phyloP scores from a whole-genome alignment of 2,888 invertebrate genomes.

The Leptopilina syphax region DNA sequence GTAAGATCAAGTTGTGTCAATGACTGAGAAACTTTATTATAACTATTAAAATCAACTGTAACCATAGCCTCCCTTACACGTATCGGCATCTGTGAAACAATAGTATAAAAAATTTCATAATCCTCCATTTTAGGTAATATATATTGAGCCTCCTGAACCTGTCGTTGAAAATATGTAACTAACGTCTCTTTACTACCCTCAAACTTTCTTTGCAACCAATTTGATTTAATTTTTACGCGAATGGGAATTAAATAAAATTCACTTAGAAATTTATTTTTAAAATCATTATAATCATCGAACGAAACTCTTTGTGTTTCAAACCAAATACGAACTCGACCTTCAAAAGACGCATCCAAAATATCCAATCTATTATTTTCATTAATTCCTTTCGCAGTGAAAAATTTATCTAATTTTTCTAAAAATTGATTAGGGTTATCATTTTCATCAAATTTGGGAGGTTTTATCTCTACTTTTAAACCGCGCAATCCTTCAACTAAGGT shows the following conservation, averaged over 20 bases:
- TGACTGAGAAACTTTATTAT: neutral
- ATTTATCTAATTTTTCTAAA: neutral
- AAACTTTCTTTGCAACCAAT: neutral
- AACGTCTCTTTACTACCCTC: neutral
- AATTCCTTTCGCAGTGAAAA: neutral
- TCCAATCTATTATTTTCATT: neutral
- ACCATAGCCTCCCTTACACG: neutral
- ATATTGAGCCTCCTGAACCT: conserved; percentile 2
- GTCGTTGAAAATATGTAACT: neutral
- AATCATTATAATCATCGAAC: neutral
- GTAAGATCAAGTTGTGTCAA: conserved; percentile 1
- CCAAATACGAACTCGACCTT: neutral
- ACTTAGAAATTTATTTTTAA: neutral
- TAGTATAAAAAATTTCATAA: neutral
- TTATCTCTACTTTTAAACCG: neutral
- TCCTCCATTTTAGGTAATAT: neutral
- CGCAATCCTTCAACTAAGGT: neutral
- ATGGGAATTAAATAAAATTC: neutral
- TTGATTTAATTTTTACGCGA: neutral
- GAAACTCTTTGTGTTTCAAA: neutral
- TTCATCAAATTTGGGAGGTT: neutral
- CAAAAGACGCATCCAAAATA: neutral
- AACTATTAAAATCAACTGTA: neutral
- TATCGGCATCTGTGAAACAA: neutral
- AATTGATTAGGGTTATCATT: neutral